A percentile compares a stretch with the other conserved stretches of the same genome.
Conservation (phyloP, 2,113 vertebrate species). For the Pseudolaguvia tuberculata region DNA sequence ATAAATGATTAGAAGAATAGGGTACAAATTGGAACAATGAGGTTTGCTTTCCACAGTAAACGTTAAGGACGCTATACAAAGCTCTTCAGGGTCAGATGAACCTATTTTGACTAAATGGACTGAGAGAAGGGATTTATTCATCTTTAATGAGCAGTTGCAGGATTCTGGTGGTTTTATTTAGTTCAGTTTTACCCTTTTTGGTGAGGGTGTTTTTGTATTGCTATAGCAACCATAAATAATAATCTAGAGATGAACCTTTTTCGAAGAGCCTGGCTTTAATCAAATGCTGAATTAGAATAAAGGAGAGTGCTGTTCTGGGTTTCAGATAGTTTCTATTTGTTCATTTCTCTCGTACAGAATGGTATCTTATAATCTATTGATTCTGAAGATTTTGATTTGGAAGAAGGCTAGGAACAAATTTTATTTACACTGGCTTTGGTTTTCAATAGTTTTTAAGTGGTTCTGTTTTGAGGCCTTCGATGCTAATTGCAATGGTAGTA, state of each 20-base stretch:
- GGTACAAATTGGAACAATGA: background rate
- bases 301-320: background rate
- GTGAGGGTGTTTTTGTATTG: background rate
- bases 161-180: background rate
- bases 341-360: background rate
- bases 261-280: background rate
- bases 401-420: background rate
- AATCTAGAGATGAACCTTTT: background rate
- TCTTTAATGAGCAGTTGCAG: background rate
- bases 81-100: background rate
- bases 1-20: background rate
- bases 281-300: background rate
- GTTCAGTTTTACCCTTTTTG: background rate
- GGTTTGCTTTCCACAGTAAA: background rate
- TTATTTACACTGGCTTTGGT: background rate
- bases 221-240: background rate
- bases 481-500: background rate
- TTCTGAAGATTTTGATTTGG: background rate
- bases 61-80: background rate
- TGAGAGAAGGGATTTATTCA: background rate
- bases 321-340: background rate
- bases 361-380: background rate
- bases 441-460: background rate
- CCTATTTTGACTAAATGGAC: background rate
- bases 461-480: background rate